A percentile compares a stretch with the other conserved stretches of the same genome.
Conservation (phyloP, 2,888 invertebrate species). For the Rhagonycha lutea region DNA sequence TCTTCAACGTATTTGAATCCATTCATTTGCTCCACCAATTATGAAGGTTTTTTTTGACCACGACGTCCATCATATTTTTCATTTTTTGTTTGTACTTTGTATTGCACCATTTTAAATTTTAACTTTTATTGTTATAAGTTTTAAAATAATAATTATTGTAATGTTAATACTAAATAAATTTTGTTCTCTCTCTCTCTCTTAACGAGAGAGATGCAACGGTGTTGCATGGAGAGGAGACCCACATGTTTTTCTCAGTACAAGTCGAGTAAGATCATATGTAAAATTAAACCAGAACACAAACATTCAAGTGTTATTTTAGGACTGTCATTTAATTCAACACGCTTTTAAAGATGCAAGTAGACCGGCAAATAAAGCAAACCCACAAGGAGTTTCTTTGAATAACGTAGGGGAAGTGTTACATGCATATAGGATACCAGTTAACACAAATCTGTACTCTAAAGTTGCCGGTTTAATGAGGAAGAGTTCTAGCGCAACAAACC, state of each 20-base stretch:
- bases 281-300: neutral
- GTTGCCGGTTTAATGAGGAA: constrained; percentile 55
- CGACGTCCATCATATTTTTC: too few relatives aligned
- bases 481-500: constrained; percentile 61
- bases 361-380: constrained; percentile 89
- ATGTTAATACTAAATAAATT: too few relatives aligned
- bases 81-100: too few relatives aligned
- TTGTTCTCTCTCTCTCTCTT: too few relatives aligned
- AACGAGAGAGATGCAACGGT: too few relatives aligned
- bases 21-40: too few relatives aligned
- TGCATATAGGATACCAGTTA: constrained; percentile 67
- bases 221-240: constrained; percentile 92
- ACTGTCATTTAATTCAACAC: constrained; percentile 88
- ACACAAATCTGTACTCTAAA: constrained; percentile 48
- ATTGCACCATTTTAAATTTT: too few relatives aligned
- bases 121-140: too few relatives aligned
- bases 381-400: constrained; percentile 84
- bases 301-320: constrained; percentile 57
- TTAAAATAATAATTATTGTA: too few relatives aligned
- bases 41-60: too few relatives aligned
- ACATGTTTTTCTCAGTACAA: constrained; percentile 85
- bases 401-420: constrained; percentile 74
- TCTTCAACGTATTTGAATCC: too few relatives aligned
- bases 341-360: constrained; percentile 85
- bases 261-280: constrained; percentile 64